These are phyloP conservation scores for Synanthedon vespiformis DNA, from an alignment of 2,888 invertebrate species.

Conservation along the genomic window DNA sequence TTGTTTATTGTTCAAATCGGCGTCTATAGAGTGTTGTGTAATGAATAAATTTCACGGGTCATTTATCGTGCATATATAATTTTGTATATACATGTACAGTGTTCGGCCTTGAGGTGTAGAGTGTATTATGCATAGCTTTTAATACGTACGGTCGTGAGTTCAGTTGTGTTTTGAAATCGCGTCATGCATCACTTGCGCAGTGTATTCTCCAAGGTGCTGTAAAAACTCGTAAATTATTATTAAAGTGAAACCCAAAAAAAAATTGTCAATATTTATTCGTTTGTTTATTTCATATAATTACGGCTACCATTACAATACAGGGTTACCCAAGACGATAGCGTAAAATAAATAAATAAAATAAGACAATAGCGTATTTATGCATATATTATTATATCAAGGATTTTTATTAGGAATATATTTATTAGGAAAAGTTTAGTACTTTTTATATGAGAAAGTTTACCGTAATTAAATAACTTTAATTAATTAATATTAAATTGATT, in stretches of 20 bases:
- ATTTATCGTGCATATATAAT: constrained; percentile 4
- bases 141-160: constrained; percentile 23
- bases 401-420: no score
- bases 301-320: no score
- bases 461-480: no score
- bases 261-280: background rate
- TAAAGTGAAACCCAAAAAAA: background rate
- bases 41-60: background rate
- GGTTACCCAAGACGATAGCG: no score
- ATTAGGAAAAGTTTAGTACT: no score
- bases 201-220: constrained; percentile 52
- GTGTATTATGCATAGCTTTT: background rate
- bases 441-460: no score
- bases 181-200: constrained; percentile 62
- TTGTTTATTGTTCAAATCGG: background rate
- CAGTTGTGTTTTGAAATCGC: constrained; percentile 39
- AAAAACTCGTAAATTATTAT: background rate
- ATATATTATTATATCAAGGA: no score
- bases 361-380: no score
- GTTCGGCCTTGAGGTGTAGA: constrained; percentile 16
- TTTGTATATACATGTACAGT: constrained; percentile 13
- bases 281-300: no score
- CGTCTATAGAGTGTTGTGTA: background rate
- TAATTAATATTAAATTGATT: no score
- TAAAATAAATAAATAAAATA: no score